Base-by-base conservation (phyloP, 1,140 invertebrate species). In the Colletes latitarsis region DNA sequence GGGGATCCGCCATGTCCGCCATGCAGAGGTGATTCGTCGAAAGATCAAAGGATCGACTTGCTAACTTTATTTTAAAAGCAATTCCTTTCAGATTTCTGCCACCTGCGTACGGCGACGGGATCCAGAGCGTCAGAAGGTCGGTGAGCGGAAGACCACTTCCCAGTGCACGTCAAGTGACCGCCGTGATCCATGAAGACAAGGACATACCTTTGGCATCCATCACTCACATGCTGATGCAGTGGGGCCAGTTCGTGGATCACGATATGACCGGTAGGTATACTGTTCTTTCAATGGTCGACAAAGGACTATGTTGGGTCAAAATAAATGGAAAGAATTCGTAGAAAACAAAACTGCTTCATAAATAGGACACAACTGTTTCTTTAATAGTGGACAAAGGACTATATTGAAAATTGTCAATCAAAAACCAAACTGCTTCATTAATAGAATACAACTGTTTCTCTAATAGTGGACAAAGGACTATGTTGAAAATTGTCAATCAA, bases 191-290 rank as follows among this genome's bases (percentile, higher is more conserved):
- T 88, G 93, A 95, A 69, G 95, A 96, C 17, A 93, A 93, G 73
- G 94, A 96, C 77, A 92, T 94, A 78, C 81, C 93, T 53, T 46
- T 92, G 0, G 85, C 88, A 0, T 93, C 94, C 4, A 92, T 96
- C 10, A 97, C 97, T 0, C 95, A 97, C 60, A 96, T 98, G 95
- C 93, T 97, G 15, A 97, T 97, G 95, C 97, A 98, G 89, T 98
- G 97, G 97, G 97, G 97, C 3, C 97, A 97, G 89, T 96, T 98
- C 82, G 88, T 97, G 43, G 97, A 97, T 90, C 97, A 97, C 88
- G 97, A 97, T 89, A 88, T 97, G 19, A 97, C 96, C 6, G 96
- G 96, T 55, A 94, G 0, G 6, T 70, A 8, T 9, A 39, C 10
- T 43, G 8, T 49, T 10, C 10, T 39, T 41, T 63, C 10, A 39